phyloP scores from a whole-genome alignment of 2,113 vertebrate genomes.

The Ondatra zibethicus region DNA sequence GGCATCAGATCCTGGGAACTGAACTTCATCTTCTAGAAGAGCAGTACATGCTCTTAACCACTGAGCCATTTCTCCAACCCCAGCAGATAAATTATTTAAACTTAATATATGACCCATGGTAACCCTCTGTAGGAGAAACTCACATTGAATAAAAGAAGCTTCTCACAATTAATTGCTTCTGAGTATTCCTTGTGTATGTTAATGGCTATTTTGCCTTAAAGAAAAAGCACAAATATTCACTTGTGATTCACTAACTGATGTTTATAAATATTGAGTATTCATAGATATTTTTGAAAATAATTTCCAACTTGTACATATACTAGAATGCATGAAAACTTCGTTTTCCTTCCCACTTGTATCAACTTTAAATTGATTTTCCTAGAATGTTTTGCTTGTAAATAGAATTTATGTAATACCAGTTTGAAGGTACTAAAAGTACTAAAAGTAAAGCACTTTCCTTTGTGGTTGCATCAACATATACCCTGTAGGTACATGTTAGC shows the following conservation, averaged over 20 bases:
- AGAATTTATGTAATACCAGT: neutral
- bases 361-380: constrained; percentile 13
- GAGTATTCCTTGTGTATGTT: constrained; percentile 31
- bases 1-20: neutral
- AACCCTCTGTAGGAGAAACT: neutral
- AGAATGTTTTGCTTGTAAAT: constrained; percentile 15
- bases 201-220: neutral
- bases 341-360: constrained; percentile 23
- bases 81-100: constrained; percentile 22
- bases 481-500: neutral
- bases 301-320: neutral
- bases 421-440: neutral
- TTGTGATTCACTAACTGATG: neutral
- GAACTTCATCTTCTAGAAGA: neutral
- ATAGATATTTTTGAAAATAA: neutral
- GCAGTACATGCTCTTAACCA: neutral
- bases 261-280: neutral
- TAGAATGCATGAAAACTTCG: neutral
- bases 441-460: neutral
- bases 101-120: neutral
- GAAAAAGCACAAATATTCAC: neutral
- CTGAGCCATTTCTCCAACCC: neutral
- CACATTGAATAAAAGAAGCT: constrained; percentile 36
- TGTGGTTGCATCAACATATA: neutral
- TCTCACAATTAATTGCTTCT: constrained; percentile 43